A percentile compares a stretch with the other conserved stretches of the same genome.
These are phyloP conservation scores for Rhabdophis nuchalis DNA, from an alignment of 2,797 vertebrate genomes.

Conservation along the genomic window DNA sequence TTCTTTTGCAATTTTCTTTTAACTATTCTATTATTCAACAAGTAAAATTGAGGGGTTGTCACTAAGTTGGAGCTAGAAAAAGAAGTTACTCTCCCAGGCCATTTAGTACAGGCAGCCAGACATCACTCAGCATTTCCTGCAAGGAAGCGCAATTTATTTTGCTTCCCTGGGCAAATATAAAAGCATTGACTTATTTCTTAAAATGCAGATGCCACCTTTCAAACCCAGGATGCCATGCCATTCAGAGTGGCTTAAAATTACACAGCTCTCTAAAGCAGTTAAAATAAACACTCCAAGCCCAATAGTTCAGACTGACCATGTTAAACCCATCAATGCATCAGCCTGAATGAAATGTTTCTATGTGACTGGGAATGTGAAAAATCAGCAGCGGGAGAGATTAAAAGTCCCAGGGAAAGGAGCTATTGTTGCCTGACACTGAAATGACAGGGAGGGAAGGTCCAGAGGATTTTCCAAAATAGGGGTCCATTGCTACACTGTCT, in stretches of 20 bases:
- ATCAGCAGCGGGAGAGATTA: background rate
- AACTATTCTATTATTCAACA: background rate
- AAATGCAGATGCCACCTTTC: background rate
- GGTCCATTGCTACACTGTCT: background rate
- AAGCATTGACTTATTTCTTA: background rate
- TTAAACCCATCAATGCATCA: background rate
- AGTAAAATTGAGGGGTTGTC: background rate
- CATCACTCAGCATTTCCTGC: background rate
- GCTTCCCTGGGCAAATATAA: background rate
- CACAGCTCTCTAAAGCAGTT: background rate
- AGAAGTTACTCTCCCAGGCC: background rate
- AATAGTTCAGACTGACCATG: background rate
- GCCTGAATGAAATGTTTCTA: background rate
- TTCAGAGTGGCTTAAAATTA: background rate
- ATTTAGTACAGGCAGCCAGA: background rate
- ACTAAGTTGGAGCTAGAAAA: background rate
- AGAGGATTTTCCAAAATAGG: background rate
- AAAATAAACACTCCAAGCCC: background rate
- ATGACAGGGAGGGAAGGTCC: background rate
- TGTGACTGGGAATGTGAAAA: background rate
- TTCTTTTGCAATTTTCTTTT: background rate
- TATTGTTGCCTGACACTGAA: background rate
- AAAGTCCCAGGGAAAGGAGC: background rate
- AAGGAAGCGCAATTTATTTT: background rate
- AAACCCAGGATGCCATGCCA: background rate